Conservation (phyloP, 2,888 invertebrate genomes). For the Pasiphila rectangulata region DNA sequence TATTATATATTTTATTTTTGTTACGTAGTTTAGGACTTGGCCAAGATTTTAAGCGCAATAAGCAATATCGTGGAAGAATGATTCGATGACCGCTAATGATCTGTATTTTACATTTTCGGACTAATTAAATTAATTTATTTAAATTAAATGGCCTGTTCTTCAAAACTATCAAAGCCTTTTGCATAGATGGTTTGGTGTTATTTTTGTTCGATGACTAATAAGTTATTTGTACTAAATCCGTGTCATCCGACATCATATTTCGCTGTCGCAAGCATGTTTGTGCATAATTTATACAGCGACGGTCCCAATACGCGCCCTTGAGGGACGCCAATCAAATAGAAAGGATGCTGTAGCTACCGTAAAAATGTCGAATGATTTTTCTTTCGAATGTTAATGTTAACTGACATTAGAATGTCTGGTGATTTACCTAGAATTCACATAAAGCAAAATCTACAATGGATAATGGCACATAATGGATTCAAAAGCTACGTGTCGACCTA, state of each 20-base stretch:
- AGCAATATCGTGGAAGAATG: slow-evolving; percentile 25
- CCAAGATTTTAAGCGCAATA: slow-evolving; percentile 4
- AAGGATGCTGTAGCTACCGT: not conserved
- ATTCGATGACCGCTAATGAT: slow-evolving; percentile 25
- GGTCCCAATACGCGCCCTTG: slow-evolving; percentile 26
- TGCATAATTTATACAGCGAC: slow-evolving; percentile 25
- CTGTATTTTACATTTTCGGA: slow-evolving; percentile 30
- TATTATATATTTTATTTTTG: not conserved
- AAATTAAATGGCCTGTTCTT: no score
- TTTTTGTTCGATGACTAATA: slow-evolving; percentile 28
- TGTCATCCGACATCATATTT: slow-evolving; percentile 29
- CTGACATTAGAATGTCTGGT: slow-evolving; percentile 25
- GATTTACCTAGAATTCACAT: slow-evolving; percentile 26
- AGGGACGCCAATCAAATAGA: slow-evolving; percentile 17
- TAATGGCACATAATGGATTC: slow-evolving; percentile 28
- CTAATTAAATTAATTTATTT: slow-evolving; percentile 13
- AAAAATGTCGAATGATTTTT: not conserved
- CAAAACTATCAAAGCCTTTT: not conserved
- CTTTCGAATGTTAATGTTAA: slow-evolving; percentile 9
- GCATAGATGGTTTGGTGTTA: no score
- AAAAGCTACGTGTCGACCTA: slow-evolving; percentile 35
- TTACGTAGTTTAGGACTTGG: not conserved
- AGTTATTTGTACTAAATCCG: slow-evolving; percentile 15
- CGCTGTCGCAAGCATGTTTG: slow-evolving; percentile 16
- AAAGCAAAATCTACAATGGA: slow-evolving; percentile 30